phyloP scores from a whole-genome alignment of 2,797 vertebrate genomes.

The Pseudocheirus occidentalis region DNA sequence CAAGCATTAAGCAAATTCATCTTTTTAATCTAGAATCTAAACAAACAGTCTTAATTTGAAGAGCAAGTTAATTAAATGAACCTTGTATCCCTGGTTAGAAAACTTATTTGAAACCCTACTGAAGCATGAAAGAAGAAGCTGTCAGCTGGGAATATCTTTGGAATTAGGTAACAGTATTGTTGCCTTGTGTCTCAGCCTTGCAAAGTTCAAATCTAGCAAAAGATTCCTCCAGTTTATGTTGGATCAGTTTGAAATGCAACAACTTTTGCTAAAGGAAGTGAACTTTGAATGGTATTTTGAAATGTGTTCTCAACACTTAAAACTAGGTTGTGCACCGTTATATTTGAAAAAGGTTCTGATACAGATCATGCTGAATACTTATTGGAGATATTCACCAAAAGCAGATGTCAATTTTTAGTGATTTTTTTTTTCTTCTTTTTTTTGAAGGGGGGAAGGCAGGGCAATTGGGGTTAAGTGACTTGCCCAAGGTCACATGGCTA shows the following conservation, averaged over 20 bases:
- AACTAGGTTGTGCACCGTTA: background rate
- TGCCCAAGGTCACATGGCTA: no score
- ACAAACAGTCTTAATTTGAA: background rate
- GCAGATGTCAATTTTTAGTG: background rate
- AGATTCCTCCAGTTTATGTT: background rate
- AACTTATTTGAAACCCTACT: background rate
- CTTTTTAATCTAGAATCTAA: slow-evolving; percentile 26
- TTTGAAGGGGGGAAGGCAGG: no score
- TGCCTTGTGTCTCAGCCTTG: background rate
- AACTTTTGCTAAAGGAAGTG: background rate
- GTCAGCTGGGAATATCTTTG: slow-evolving; percentile 5
- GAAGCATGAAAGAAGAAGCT: background rate
- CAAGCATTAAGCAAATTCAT: slow-evolving; percentile 25
- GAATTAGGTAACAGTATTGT: background rate
- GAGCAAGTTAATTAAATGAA: slow-evolving; percentile 7
- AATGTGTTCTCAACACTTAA: background rate
- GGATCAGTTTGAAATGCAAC: background rate
- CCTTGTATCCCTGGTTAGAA: slow-evolving; percentile 43
- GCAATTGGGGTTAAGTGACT: no score
- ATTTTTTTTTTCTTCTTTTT: background rate
- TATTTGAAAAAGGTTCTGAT: background rate
- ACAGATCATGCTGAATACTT: background rate
- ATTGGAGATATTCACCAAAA: background rate
- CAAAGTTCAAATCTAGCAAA: background rate
- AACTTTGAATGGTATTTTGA: background rate